A percentile compares a stretch with the other conserved stretches of the same genome.
phyloP scores from a whole-genome alignment of 2,888 invertebrate species.

The Anarsia innoxiella region DNA sequence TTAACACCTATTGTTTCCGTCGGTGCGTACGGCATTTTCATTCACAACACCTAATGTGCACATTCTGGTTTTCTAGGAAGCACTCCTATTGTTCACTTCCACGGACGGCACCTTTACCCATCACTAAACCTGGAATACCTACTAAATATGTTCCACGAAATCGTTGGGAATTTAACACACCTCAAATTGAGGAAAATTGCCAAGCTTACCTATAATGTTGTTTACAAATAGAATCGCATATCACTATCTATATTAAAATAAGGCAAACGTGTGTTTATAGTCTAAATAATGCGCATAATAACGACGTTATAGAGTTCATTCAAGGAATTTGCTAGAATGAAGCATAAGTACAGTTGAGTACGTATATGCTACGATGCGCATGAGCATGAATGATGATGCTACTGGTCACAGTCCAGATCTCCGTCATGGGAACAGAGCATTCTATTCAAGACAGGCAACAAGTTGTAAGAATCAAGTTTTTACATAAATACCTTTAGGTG shows the following conservation, averaged over 20 bases:
- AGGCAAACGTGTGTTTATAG: too few species aligned
- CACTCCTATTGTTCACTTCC: slow-evolving; percentile 47
- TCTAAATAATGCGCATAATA: not conserved
- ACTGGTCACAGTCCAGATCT: slow-evolving; percentile 51
- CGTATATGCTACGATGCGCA: slow-evolving; percentile 33
- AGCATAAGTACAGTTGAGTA: slow-evolving; percentile 14
- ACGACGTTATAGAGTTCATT: slow-evolving; percentile 17
- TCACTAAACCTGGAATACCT: slow-evolving; percentile 28
- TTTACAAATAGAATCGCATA: slow-evolving; percentile 9
- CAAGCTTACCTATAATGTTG: slow-evolving; percentile 21
- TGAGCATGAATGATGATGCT: slow-evolving; percentile 30
- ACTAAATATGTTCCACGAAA: slow-evolving; percentile 25
- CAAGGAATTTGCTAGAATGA: slow-evolving; percentile 12
- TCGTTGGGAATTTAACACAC: slow-evolving; percentile 23
- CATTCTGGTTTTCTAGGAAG: slow-evolving; percentile 47
- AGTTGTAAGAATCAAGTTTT: too few species aligned
- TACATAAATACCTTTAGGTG: too few species aligned
- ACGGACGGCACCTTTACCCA: slow-evolving; percentile 44
- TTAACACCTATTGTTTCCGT: slow-evolving; percentile 57
- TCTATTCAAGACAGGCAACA: slow-evolving; percentile 37
- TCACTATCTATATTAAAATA: too few species aligned
- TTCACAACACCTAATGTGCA: slow-evolving; percentile 38
- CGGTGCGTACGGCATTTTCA: slow-evolving; percentile 41
- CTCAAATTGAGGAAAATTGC: slow-evolving; percentile 36
- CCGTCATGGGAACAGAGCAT: slow-evolving; percentile 61